These are phyloP conservation scores for Holothuria scabra DNA, from an alignment of 53 echinoderm and acorn worm genomes.

Conservation along the genomic window DNA sequence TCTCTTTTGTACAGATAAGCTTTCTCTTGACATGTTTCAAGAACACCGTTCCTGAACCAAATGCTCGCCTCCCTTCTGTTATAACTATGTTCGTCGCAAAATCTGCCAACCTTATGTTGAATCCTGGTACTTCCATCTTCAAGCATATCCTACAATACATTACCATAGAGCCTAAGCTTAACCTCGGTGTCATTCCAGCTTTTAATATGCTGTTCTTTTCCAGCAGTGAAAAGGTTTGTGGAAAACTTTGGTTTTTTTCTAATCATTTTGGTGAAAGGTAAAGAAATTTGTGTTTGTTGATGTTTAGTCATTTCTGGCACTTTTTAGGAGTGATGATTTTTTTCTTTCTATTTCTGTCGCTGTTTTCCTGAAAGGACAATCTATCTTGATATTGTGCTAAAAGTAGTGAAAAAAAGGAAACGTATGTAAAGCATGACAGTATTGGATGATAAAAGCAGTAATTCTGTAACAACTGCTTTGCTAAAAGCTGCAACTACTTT, in stretches of 20 bases:
- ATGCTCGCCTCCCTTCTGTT: conserved; percentile 64
- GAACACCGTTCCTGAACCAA: conserved; percentile 78
- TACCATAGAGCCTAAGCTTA: conserved; percentile 80
- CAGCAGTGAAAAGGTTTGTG: conserved; percentile 56
- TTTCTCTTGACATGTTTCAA: conserved; percentile 76
- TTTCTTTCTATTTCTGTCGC: too few species aligned
- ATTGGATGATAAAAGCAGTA: too few species aligned
- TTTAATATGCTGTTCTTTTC: conserved; percentile 73
- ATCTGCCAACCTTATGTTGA: conserved; percentile 62
- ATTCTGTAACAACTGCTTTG: too few species aligned
- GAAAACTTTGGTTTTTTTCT: background rate
- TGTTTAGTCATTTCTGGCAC: too few species aligned
- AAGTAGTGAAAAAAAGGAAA: too few species aligned
- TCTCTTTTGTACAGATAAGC: conserved; percentile 61
- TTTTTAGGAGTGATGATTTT: too few species aligned
- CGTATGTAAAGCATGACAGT: too few species aligned
- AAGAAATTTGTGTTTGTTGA: too few species aligned
- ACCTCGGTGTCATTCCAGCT: conserved; percentile 68
- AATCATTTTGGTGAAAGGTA: too few species aligned
- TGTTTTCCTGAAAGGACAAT: too few species aligned
- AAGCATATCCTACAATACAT: conserved; percentile 76
- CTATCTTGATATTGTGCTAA: too few species aligned
- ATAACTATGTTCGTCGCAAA: conserved; percentile 67
- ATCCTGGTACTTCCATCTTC: conserved; percentile 72
- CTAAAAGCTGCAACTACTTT: too few species aligned